Conservation (phyloP, 2,113 vertebrate species). For the Microcebus griseorufus region DNA sequence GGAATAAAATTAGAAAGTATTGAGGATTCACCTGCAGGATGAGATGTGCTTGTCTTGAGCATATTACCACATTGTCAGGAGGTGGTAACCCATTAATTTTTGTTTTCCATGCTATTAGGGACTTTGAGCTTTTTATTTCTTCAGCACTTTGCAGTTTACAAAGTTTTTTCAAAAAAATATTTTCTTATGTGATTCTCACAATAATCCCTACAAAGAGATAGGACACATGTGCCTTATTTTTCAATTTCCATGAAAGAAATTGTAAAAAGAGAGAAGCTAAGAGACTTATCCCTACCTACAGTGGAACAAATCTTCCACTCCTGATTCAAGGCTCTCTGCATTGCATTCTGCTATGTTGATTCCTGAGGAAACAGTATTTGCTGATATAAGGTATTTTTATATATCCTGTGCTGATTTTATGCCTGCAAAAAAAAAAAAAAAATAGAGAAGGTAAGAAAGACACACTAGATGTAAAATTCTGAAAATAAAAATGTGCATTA, state of each 20-base stretch:
- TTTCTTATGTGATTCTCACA: neutral
- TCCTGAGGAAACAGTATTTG: neutral
- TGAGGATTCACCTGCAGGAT: neutral
- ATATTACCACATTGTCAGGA: neutral
- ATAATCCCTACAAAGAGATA: neutral
- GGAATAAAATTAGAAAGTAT: neutral
- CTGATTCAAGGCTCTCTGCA: neutral
- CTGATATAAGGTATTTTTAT: neutral
- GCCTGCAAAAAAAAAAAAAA: neutral
- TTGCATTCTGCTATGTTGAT: neutral
- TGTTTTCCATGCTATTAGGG: neutral
- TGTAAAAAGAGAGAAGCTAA: neutral
- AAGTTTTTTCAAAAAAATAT: neutral
- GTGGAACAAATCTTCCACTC: neutral
- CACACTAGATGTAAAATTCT: neutral
- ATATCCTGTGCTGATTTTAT: neutral
- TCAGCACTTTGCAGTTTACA: neutral
- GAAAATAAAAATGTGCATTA: constrained; percentile 39
- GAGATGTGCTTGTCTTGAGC: neutral
- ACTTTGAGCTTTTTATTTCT: neutral
- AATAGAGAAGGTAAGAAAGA: neutral
- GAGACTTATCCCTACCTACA: neutral
- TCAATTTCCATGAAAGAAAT: neutral
- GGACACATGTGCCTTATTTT: neutral
- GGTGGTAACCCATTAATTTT: neutral